Evolutionary conservation across 2,888 invertebrate species (phyloP), one percentile per base, ranked within the genome.

Genomic region (Clunio marinus): DNA sequence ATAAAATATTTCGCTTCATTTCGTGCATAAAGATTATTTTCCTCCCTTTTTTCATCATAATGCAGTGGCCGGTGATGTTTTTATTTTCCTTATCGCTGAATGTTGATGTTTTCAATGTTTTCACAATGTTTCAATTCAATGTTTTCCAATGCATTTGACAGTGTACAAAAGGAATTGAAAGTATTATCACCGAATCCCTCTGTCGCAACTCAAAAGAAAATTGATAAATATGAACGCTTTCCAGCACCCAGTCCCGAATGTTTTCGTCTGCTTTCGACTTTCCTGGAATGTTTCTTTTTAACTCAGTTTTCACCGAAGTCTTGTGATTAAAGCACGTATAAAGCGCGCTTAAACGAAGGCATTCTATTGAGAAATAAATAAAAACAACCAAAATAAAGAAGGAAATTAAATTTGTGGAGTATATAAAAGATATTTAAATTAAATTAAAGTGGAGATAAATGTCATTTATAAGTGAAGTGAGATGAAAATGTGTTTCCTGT

Each of bases 251-350:
- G 35, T 8, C 35, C 13, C 51, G 51, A 51, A 51, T 22, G 51
- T 13, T 51, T 51, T 51, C n/a, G 51, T 15, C 22, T 51, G 51
- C 13, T 17, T 22, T 41, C 41, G n/a, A n/a, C n/a, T n/a, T n/a
- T 41, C 20, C 5, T 51, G 51, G 51, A 51, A 51, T 3, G 51
- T 20, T 51, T 51, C n/a, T 57, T 57, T 15, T 15, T 13, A 5
- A 15, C 15, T 27, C 57, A 57, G 57, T 57, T 13, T 17, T 7
- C 25, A 57, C 20, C 22, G 20, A 7, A 4, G 27, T 57, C 57
- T 57, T n/a, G 57, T 57, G 57, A 8, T 57, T 15, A 27, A 57
- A 57, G 25, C 27, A 57, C 57, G 57, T 27, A 57, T n/a, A n/a
- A n/a, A n/a, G n/a, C n/a, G n/a, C n/a, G n/a, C n/a, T n/a, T n/a